Conservation (phyloP, 2,113 vertebrate genomes). For the Phasianus colchicus region DNA sequence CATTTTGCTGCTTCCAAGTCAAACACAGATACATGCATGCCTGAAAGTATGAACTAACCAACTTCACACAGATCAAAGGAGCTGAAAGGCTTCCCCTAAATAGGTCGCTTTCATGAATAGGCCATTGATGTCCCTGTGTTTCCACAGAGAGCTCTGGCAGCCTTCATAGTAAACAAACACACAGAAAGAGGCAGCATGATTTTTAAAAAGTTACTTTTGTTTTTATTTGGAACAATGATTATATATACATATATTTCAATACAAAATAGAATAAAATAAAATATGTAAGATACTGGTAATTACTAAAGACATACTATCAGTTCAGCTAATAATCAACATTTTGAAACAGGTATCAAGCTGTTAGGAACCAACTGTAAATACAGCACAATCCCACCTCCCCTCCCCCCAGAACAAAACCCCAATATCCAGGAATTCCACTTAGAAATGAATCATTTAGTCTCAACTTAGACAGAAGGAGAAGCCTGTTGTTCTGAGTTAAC, state of each 20-base stretch:
- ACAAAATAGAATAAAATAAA: slow-evolving; percentile 29
- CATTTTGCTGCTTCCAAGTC: background rate
- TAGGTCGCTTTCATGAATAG: slow-evolving; percentile 22
- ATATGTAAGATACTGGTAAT: background rate
- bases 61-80: slow-evolving; percentile 52
- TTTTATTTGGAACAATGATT: background rate
- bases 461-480: background rate
- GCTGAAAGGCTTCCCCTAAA: slow-evolving; percentile 38
- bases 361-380: background rate
- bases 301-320: background rate
- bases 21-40: slow-evolving; percentile 2
- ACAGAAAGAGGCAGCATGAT: background rate
- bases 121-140: slow-evolving; percentile 25
- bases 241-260: background rate
- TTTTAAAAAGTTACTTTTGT: background rate
- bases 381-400: background rate
- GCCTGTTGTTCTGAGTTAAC: background rate
- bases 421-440: background rate
- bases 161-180: background rate
- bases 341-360: background rate
- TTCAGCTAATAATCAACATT: background rate
- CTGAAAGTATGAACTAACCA: slow-evolving; percentile 27
- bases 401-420: background rate
- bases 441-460: background rate
- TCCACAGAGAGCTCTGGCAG: background rate